Conservation (phyloP, 2,113 vertebrate genomes). For the Oryzias celebensis region DNA sequence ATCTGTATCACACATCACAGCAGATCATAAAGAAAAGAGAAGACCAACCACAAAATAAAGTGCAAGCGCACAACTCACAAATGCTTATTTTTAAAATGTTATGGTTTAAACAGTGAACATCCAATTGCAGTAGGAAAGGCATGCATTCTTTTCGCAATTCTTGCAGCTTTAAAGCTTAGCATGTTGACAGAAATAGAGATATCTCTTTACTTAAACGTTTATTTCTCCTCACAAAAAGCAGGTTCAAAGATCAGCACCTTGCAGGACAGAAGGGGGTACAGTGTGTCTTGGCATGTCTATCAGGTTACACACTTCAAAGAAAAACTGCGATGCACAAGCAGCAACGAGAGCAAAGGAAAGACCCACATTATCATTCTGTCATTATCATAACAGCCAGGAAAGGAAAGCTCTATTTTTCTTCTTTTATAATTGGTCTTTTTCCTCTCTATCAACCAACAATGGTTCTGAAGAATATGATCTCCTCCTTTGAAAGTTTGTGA, state of each 20-base stretch:
- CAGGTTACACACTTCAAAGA: slow-evolving; percentile 81
- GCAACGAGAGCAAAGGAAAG: slow-evolving; percentile 67
- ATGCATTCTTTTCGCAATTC: too few species aligned
- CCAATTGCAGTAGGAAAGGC: too few species aligned
- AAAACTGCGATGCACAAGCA: slow-evolving; percentile 69
- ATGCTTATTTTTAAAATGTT: slow-evolving; percentile 7
- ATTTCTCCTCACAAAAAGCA: slow-evolving; percentile 64
- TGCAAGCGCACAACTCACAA: slow-evolving; percentile 32
- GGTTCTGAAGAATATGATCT: slow-evolving; percentile 73
- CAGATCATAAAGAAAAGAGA: slow-evolving; percentile 59
- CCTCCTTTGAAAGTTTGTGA: slow-evolving; percentile 66
- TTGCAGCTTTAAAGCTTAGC: too few species aligned
- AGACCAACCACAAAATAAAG: slow-evolving; percentile 44
- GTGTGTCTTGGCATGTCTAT: slow-evolving; percentile 73
- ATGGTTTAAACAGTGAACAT: too few species aligned
- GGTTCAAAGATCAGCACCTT: slow-evolving; percentile 80
- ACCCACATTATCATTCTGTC: slow-evolving; percentile 64
- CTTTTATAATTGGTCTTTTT: slow-evolving; percentile 55
- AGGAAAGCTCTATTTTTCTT: slow-evolving; percentile 50
- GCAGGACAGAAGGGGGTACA: slow-evolving; percentile 63
- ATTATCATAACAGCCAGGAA: slow-evolving; percentile 68
- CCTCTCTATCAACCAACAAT: slow-evolving; percentile 60
- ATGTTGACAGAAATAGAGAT: slow-evolving; percentile 10
- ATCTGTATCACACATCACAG: slow-evolving; percentile 76
- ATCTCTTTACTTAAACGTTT: slow-evolving; percentile 57